Evolutionary conservation across 2,888 invertebrate species (phyloP), one percentile per base, ranked within the genome.

Genomic region (Caradrina clavipalpis): DNA sequence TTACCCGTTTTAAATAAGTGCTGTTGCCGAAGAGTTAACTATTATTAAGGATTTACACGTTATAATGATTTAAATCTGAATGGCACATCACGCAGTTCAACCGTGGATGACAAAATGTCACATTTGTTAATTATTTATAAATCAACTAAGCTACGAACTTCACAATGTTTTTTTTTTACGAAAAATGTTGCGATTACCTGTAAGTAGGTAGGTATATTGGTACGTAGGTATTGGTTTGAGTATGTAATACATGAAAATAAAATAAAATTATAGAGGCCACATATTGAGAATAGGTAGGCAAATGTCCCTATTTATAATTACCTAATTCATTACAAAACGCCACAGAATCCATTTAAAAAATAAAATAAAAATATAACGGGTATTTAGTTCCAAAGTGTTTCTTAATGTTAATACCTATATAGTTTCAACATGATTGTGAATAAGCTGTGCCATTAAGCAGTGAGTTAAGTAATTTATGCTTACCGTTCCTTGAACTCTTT

Each of bases 81-180:
- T n/a, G 6, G 21, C 21, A 70, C 22, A 45, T n/a, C 13, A 55
- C 10, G 22, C 39, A 50, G 45, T 17, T 35, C 21, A n/a, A 19
- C n/a, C 26, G 19, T 26, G 8, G 11, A 47, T 22, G 21, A 15
- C 17, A 22, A 54, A 61, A 13, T 61, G 17, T 22, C 47, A 53
- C 35, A 53, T 2, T 55, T 42, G 10, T 54, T 17, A 13, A 13
- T 11, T 19, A 22, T 50, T 47, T 19, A n/a, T 19, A 53, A 78
- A 78, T 55, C 77, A 62, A 53, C 55, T 58, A 59, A 65, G 79
- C 69, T 64, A 77, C 69, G 77, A 57, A 35, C 56, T 53, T 49
- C 39, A 54, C 15, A 49, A n/a, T 10, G 0, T 15, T 26, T 49
- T 50, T 50, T n/a, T 21, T 51, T 21, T 45, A 11, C 45, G 17